Conservation (phyloP, 1,140 invertebrate genomes). For the Zeugodacus cucurbitae region DNA sequence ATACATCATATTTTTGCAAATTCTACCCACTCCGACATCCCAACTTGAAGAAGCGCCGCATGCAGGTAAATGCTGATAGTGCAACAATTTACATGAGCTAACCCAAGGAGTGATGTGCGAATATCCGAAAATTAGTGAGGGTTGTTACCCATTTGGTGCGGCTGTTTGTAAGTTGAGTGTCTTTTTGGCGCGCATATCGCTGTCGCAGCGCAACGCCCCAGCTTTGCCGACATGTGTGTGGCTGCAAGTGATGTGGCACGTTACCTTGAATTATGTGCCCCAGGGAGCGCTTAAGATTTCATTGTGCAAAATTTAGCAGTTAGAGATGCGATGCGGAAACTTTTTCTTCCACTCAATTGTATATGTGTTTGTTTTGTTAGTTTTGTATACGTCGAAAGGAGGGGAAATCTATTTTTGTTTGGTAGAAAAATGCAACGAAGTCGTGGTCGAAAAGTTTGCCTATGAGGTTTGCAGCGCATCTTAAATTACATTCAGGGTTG, state of each 20-base stretch:
- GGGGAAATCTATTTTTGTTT: no score
- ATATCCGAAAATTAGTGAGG: not conserved
- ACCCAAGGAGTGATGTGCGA: not conserved
- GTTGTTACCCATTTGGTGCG: not conserved
- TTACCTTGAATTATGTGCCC: constrained; percentile 41
- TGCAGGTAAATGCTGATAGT: not conserved
- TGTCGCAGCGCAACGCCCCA: not conserved
- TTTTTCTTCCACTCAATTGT: not conserved
- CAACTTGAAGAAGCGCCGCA: not conserved
- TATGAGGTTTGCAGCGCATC: no score
- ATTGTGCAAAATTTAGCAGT: constrained; percentile 2
- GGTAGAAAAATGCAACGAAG: no score
- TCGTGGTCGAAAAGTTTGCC: no score
- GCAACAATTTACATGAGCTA: not conserved
- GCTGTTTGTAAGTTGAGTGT: not conserved
- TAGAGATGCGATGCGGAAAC: not conserved
- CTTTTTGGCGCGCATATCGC: not conserved
- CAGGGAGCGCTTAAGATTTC: constrained; percentile 42
- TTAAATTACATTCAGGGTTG: no score
- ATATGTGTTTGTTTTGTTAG: not conserved
- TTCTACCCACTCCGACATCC: not conserved
- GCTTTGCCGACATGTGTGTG: not conserved
- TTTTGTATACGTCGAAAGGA: no score
- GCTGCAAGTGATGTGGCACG: constrained; percentile 8
- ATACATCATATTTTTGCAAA: no score